phyloP scores from a whole-genome alignment of 2,113 vertebrate species.

The Coracopsis vasa region DNA sequence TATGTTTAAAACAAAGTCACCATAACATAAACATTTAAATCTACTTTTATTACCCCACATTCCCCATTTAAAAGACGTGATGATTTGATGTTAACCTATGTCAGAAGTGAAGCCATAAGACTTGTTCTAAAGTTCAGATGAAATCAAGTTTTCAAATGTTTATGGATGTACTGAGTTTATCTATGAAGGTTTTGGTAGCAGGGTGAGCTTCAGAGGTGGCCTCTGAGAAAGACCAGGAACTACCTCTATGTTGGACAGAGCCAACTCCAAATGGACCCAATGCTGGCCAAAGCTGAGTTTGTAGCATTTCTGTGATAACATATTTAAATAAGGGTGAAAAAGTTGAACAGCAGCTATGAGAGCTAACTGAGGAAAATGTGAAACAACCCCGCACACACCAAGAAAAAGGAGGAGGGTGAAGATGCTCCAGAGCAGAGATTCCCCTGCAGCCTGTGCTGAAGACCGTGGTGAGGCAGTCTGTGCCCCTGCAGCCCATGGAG shows the following conservation, averaged over 20 bases:
- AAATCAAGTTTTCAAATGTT: background rate
- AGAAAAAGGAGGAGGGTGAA: background rate
- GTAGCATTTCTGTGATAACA: background rate
- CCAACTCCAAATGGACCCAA: background rate
- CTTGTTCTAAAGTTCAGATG: background rate
- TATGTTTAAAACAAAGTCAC: background rate
- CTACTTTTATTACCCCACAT: background rate
- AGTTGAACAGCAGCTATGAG: background rate
- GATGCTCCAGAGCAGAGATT: background rate
- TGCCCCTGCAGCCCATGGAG: background rate
- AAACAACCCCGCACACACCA: background rate
- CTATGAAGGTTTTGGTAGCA: background rate
- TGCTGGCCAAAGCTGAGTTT: background rate
- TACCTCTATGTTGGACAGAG: background rate
- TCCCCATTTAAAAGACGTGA: background rate
- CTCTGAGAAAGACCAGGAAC: background rate
- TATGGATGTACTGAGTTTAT: background rate
- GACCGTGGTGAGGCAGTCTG: background rate
- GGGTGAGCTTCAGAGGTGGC: background rate
- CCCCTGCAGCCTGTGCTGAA: accelerated
- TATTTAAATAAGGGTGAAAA: background rate
- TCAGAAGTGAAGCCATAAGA: background rate
- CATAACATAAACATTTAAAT: background rate
- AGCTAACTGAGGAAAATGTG: background rate
- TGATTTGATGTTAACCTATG: background rate